Evolutionary conservation across 1,140 invertebrate species (phyloP), one percentile per base, ranked within the genome.

Genomic region (Magallana angulata): DNA sequence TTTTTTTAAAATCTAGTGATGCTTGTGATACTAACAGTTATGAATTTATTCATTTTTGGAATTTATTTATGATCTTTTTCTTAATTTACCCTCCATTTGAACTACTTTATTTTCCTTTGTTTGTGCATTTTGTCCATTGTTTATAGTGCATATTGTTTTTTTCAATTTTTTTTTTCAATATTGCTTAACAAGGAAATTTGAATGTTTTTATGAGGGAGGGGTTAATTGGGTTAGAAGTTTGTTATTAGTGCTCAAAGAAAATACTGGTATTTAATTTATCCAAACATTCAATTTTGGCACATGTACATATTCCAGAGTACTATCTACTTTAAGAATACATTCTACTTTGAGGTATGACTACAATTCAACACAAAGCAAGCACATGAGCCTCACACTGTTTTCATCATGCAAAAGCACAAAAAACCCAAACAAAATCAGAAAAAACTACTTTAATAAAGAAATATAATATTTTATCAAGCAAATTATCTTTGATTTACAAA

Each of bases 271-370:
- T 48, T 48, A 1, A 48, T 48, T 48, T 48, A 48, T 48, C 36
- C 36, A 48, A 0, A 48, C 36, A 48, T 48, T 48, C 36, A 48
- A 48, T 48, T 48, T 4, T 5, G 36, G 57, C 57, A 80, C 7
- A 80, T 80, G 71, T 80, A 80, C 48, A 80, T 24, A 57, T 76
- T 76, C 24, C 68, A 76, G 68, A 76, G 36, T 30, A 76, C 68
- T 18, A 30, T 36, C 24, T 36, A 12, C 68, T 76, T 30, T 76
- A 8, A 76, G 36, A 48, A 24, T 76, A 30, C 68, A 48, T 48
- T 48, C 36, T 48, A 48, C 36, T 48, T 48, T 48, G 36, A 76
- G 68, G 68, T 76, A 76, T 30, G 68, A 30, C 24, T 76, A 12
- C 24, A 76, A 30, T 76, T 76, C 24, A 64, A 76, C 68, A 12